Conservation (phyloP, 1,140 invertebrate genomes). For the Nilaparvata lugens region DNA sequence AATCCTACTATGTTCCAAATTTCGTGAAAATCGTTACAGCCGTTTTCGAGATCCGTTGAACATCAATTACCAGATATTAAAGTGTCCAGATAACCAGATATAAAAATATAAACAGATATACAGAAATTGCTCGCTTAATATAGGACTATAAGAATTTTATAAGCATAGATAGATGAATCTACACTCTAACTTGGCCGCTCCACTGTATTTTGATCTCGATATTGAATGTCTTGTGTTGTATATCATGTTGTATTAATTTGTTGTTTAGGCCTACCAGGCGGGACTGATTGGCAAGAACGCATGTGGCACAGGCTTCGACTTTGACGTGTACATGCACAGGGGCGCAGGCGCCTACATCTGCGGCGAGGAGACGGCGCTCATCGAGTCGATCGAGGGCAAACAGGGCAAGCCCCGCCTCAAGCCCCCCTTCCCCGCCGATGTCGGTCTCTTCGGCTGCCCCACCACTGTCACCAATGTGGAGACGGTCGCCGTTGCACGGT, state of each 20-base stretch:
- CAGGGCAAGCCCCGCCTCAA: slow-evolving; percentile 97
- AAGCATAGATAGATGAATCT: too few relatives aligned
- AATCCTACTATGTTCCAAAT: too few relatives aligned
- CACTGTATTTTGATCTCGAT: not conserved
- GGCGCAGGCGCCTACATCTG: slow-evolving; percentile 99
- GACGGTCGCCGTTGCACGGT: slow-evolving; percentile 93
- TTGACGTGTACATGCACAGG: slow-evolving; percentile 96
- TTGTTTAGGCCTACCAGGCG: slow-evolving; percentile 80
- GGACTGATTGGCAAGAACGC: slow-evolving; percentile 96
- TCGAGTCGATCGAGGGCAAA: slow-evolving; percentile 98
- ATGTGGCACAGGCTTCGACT: slow-evolving; percentile 94
- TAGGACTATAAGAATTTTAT: too few relatives aligned
- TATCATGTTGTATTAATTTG: slow-evolving; percentile 7
- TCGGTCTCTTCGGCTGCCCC: slow-evolving; percentile 96
- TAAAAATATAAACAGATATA: too few relatives aligned
- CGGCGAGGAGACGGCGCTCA: slow-evolving; percentile 97
- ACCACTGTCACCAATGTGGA: slow-evolving; percentile 98
- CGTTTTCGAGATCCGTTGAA: too few relatives aligned
- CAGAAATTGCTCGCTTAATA: too few relatives aligned
- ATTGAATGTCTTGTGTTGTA: not conserved
- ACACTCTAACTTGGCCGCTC: too few relatives aligned
- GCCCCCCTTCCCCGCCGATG: slow-evolving; percentile 98
- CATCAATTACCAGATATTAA: too few relatives aligned
- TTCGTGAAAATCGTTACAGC: too few relatives aligned
- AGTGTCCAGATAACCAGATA: too few relatives aligned